A percentile compares a stretch with the other conserved stretches of the same genome.
Conservation (phyloP, 2,888 invertebrate species). For the Thereva nobilitata region DNA sequence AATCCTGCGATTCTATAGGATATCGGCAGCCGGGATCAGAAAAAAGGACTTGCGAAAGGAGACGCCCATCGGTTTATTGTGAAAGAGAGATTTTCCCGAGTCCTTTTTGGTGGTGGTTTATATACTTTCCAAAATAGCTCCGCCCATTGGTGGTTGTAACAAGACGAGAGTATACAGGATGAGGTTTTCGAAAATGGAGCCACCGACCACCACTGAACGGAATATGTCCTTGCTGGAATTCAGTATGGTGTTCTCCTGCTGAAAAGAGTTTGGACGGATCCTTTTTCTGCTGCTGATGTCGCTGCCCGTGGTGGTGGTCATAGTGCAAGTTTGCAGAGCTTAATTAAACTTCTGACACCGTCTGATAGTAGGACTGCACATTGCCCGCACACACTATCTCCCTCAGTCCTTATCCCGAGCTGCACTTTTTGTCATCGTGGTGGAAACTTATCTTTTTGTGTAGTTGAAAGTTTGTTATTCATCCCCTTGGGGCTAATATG, state of each 20-base stretch:
- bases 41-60: constrained; percentile 4
- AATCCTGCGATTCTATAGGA: constrained; percentile 8
- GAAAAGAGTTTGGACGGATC: constrained; percentile 12
- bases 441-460: constrained; percentile 29
- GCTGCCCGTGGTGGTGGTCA: constrained; percentile 7
- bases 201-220: constrained; percentile 9
- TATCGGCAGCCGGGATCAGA: constrained; percentile 1
- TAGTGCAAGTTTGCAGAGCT: constrained; percentile 29
- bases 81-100: not conserved
- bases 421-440: too few relatives aligned
- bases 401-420: constrained; percentile 2
- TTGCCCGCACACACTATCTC: not conserved
- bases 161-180: not conserved
- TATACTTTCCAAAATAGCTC: constrained; percentile 4
- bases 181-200: constrained; percentile 18
- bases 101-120: constrained; percentile 13
- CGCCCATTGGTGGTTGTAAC: not conserved
- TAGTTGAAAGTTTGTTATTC: constrained; percentile 35
- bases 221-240: constrained; percentile 36
- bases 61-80: constrained; percentile 6
- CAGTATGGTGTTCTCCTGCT: constrained; percentile 35
- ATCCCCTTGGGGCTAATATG: constrained; percentile 29
- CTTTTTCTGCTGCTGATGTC: not conserved
- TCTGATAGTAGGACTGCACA: not conserved
- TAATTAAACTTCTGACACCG: constrained; percentile 37